Evolutionary conservation across 2,797 vertebrate species (phyloP).

Genomic region (Hypotaenidia okinawae): DNA sequence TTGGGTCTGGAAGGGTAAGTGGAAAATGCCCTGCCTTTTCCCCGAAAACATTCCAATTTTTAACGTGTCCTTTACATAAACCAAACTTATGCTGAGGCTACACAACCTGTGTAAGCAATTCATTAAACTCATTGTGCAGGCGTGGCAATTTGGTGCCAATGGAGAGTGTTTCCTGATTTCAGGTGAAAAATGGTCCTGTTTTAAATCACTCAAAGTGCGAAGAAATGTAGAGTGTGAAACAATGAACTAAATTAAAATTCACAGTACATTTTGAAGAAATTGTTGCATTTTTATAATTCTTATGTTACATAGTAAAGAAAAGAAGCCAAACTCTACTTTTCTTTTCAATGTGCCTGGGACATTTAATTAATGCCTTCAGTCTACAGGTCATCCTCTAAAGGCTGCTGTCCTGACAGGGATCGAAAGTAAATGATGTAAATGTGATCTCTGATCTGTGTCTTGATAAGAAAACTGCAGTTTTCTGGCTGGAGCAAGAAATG

Average conservation of each 20-base stretch:
- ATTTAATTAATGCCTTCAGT: background rate
- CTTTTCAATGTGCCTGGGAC: background rate
- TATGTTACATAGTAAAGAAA: background rate
- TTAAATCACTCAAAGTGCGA: background rate
- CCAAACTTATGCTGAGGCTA: background rate
- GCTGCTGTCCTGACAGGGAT: background rate
- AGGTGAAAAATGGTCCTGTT: background rate
- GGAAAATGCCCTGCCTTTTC: conserved; percentile 44
- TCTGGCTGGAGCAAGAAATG: background rate
- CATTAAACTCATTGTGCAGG: background rate
- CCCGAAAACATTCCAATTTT: conserved; percentile 8
- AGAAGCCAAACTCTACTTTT: background rate
- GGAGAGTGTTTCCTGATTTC: conserved; percentile 1
- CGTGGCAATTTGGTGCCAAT: background rate
- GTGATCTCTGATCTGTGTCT: conserved; percentile 21
- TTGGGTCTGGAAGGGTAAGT: conserved; percentile 42
- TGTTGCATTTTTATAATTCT: background rate
- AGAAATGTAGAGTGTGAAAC: background rate
- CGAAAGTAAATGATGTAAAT: background rate
- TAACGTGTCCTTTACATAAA: conserved; percentile 6
- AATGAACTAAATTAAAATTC: background rate
- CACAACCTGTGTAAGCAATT: background rate
- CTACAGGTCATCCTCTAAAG: background rate
- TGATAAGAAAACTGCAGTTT: conserved; percentile 5
- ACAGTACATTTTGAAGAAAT: background rate